Evolutionary conservation across 2,797 vertebrate genomes (phyloP).

Genomic region (Notolabrus celidotus): DNA sequence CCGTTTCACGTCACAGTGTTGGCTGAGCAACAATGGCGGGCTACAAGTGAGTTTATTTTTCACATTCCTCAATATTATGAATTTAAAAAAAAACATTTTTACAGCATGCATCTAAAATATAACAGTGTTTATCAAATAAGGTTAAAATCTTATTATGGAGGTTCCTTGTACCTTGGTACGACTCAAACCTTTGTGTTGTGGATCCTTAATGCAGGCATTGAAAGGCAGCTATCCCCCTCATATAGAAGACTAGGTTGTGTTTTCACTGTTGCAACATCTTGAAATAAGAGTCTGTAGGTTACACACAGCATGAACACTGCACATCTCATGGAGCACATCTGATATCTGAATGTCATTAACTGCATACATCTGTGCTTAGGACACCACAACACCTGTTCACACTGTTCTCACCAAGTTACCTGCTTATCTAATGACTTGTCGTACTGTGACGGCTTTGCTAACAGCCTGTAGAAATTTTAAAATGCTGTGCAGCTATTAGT

Average conservation of each 20-base stretch:
- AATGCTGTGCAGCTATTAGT: constrained; percentile 22
- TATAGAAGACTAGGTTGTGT: background rate
- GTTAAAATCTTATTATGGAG: no score
- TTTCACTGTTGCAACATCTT: background rate
- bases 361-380: constrained; percentile 42
- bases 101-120: no score
- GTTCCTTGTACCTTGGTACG: background rate
- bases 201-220: background rate
- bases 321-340: constrained; percentile 14
- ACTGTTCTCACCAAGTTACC: constrained; percentile 26
- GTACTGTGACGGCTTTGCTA: constrained; percentile 21
- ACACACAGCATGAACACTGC: background rate
- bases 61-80: no score
- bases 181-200: background rate
- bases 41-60: no score
- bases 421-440: constrained; percentile 42
- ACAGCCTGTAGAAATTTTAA: constrained; percentile 19
- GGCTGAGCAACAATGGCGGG: no score
- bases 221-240: no score
- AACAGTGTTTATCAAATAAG: no score
- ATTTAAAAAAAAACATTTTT: no score
- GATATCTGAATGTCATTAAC: constrained; percentile 33
- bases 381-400: constrained; percentile 47
- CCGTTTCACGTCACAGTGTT: no score
- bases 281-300: constrained; percentile 20